Conservation (phyloP, 2,113 vertebrate genomes). For the Sisor rabdophorus region DNA sequence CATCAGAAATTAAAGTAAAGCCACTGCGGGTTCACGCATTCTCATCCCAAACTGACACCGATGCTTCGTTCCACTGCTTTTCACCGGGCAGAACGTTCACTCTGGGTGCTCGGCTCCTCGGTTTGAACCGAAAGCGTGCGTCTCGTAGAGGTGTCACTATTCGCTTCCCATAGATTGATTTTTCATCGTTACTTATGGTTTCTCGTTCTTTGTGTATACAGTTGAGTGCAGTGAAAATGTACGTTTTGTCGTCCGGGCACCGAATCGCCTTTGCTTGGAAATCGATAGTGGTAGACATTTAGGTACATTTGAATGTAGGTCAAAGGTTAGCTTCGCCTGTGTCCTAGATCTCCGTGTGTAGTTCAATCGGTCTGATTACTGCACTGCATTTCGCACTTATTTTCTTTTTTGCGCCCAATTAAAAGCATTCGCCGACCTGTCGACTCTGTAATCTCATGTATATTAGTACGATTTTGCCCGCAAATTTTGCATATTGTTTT, state of each 20-base stretch:
- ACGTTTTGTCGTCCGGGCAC: background rate
- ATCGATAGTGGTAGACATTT: too few relatives aligned
- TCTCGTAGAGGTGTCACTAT: background rate
- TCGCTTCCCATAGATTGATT: background rate
- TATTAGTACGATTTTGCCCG: too few relatives aligned
- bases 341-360: too few relatives aligned
- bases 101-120: background rate
- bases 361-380: background rate
- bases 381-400: background rate
- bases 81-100: constrained; percentile 10
- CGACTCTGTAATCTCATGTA: too few relatives aligned
- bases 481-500: too few relatives aligned
- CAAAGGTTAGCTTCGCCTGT: too few relatives aligned
- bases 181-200: background rate
- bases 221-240: background rate
- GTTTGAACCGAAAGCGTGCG: background rate
- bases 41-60: constrained; percentile 21
- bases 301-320: too few relatives aligned
- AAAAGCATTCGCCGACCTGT: background rate
- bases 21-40: constrained; percentile 41
- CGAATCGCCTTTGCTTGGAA: too few relatives aligned
- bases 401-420: background rate
- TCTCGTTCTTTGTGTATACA: background rate
- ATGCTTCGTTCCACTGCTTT: constrained; percentile 15
- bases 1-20: constrained; percentile 38